phyloP scores from a whole-genome alignment of 2,113 vertebrate species.

The Pongo abelii region DNA sequence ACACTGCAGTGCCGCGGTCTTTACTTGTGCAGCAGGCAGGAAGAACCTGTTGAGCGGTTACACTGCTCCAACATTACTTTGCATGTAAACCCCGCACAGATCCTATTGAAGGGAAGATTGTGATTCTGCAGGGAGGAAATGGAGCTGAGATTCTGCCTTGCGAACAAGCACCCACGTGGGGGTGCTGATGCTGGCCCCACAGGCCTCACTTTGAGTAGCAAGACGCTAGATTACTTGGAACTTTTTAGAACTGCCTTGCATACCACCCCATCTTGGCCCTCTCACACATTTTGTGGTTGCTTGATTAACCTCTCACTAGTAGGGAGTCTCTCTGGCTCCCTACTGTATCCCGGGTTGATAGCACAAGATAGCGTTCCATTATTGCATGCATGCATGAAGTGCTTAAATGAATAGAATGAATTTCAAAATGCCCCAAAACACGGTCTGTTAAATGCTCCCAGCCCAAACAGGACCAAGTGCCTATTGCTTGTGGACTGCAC shows the following conservation, averaged over 20 bases:
- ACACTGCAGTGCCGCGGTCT: too few relatives aligned
- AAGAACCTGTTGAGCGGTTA: too few relatives aligned
- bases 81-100: accelerated
- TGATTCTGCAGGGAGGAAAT: neutral
- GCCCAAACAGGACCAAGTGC: neutral
- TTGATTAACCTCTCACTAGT: neutral
- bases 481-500: neutral
- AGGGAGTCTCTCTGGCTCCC: accelerated
- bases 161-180: neutral
- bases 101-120: neutral
- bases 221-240: neutral
- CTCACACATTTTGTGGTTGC: neutral
- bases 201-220: neutral
- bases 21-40: too few relatives aligned
- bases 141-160: neutral
- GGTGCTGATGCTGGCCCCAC: neutral
- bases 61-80: neutral
- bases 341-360: accelerated
- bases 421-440: neutral
- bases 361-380: neutral
- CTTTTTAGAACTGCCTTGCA: neutral
- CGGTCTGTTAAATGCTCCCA: neutral
- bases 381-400: accelerated
- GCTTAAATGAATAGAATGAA: neutral
- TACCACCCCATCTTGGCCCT: neutral